A percentile compares a stretch with the other conserved stretches of the same genome.
Evolutionary conservation across 2,797 vertebrate species (phyloP).

Genomic region (Falco concolor): DNA sequence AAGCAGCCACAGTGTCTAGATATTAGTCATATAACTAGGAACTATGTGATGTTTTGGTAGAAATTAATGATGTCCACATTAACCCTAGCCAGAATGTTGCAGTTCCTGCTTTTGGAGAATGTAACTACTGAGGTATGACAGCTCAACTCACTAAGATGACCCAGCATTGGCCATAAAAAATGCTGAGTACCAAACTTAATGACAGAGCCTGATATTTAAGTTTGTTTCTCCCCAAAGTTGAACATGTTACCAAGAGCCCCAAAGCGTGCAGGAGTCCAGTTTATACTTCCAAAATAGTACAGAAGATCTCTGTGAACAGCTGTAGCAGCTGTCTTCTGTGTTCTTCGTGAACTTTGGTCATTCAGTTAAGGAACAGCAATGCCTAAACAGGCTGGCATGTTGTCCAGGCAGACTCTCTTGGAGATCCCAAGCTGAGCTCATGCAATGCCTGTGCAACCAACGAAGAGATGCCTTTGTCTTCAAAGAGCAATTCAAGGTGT

Average conservation of each 20-base stretch:
- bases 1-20: not conserved
- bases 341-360: not conserved
- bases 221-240: not conserved
- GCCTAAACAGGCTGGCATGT: not conserved
- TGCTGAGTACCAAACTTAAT: not conserved
- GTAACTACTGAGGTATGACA: not conserved
- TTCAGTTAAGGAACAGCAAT: not conserved
- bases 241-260: rapidly evolving
- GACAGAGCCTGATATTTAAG: not conserved
- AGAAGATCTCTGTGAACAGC: not conserved
- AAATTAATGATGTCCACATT: not conserved
- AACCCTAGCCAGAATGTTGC: not conserved
- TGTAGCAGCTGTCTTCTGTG: not conserved
- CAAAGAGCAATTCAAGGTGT: not conserved
- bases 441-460: not conserved
- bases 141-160: not conserved
- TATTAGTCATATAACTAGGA: not conserved
- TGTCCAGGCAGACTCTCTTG: not conserved
- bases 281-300: not conserved
- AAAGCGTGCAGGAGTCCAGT: not conserved
- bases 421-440: not conserved
- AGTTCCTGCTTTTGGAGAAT: not conserved
- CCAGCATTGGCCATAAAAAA: not conserved
- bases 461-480: not conserved
- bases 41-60: not conserved